Evolutionary conservation across 2,888 invertebrate genomes (phyloP).

Genomic region (Aleiodes leptofemur): DNA sequence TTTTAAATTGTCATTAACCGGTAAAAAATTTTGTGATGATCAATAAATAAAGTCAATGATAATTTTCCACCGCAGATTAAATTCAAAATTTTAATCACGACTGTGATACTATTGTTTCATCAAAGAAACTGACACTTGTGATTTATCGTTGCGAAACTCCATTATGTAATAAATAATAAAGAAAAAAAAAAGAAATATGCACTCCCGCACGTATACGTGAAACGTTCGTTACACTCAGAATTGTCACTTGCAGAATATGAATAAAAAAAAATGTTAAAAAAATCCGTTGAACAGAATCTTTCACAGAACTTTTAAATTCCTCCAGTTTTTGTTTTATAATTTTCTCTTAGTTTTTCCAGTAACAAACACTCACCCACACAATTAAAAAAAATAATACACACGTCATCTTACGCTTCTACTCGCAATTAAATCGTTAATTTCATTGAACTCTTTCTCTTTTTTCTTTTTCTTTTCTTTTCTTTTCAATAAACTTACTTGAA

Average conservation of each 20-base stretch:
- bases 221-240: slow-evolving; percentile 20
- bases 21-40: not conserved
- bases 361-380: slow-evolving; percentile 2
- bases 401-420: not conserved
- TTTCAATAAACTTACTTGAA: slow-evolving; percentile 42
- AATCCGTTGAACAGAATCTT: not conserved
- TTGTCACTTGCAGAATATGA: not conserved
- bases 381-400: not conserved
- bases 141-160: not conserved
- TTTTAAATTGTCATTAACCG: not conserved
- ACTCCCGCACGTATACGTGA: slow-evolving; percentile 26
- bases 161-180: slow-evolving; percentile 30
- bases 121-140: not conserved
- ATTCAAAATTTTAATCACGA: not conserved
- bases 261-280: not conserved
- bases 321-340: not conserved
- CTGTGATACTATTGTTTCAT: not conserved
- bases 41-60: not conserved
- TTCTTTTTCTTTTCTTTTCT: not conserved
- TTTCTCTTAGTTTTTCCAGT: not conserved
- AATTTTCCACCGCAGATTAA: not conserved
- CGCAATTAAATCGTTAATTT: not conserved
- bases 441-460: slow-evolving; percentile 3
- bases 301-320: not conserved
- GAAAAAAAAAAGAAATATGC: not conserved